A percentile compares a stretch with the other conserved stretches of the same genome.
Conservation (phyloP, 2,888 invertebrate genomes). For the Drosophila fulvimacula region DNA sequence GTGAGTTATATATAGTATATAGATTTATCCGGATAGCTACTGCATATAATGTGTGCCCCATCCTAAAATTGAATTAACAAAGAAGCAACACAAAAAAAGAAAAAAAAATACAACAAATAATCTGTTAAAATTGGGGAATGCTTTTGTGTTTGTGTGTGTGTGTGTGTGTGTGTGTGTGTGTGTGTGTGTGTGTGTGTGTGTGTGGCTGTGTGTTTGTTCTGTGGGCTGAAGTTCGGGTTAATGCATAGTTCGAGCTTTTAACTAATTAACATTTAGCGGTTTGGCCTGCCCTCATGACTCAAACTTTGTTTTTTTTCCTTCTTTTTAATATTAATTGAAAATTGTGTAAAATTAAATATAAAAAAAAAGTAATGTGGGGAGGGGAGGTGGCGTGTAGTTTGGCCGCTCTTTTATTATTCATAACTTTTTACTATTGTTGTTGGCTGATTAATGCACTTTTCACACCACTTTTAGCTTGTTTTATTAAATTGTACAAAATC, state of each 20-base stretch:
- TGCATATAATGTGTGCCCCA: conserved; percentile 53
- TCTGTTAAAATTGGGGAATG: conserved; percentile 55
- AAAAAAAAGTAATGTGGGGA: neutral
- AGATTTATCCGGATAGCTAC: conserved; percentile 10
- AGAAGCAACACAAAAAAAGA: conserved; percentile 37
- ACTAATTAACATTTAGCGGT: conserved; percentile 83
- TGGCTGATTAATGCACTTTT: conserved; percentile 74
- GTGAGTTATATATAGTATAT: conserved; percentile 8
- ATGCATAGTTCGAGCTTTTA: conserved; percentile 74
- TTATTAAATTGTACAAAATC: conserved; percentile 72
- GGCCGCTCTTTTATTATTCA: conserved; percentile 72
- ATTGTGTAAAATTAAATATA: conserved; percentile 60
- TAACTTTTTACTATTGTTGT: conserved; percentile 52
- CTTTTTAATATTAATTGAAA: conserved; percentile 70
- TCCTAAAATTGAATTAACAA: conserved; percentile 50
- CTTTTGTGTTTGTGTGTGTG: conserved; percentile 27
- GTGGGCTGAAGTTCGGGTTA: conserved; percentile 46
- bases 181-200: conserved; percentile 27
- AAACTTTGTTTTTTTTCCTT: conserved; percentile 21
- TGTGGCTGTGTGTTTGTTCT: conserved; percentile 33
- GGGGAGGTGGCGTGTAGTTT: conserved; percentile 4
- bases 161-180: conserved; percentile 8
- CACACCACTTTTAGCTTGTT: conserved; percentile 57
- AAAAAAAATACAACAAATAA: conserved; percentile 45
- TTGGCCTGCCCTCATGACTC: conserved; percentile 47